Conservation (phyloP, 2,113 vertebrate species). For the Zosterops hypoxanthus region DNA sequence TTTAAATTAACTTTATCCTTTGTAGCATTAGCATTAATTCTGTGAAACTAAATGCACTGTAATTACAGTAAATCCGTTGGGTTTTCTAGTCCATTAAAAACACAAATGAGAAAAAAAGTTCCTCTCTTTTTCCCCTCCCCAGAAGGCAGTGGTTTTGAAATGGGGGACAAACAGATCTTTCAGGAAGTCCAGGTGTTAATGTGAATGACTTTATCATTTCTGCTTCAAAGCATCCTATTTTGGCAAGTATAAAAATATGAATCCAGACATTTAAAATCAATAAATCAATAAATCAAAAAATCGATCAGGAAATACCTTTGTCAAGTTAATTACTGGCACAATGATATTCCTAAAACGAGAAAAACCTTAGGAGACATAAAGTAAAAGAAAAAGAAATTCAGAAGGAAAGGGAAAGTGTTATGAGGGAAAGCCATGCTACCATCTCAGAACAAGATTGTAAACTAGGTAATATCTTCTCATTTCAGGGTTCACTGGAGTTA, state of each 20-base stretch:
- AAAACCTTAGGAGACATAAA: not conserved
- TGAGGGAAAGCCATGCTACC: not conserved
- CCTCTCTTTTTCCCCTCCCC: not conserved
- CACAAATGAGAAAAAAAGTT: not conserved
- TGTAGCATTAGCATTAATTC: not conserved
- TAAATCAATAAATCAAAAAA: not conserved
- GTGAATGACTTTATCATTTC: not conserved
- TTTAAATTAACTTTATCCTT: slow-evolving; percentile 8
- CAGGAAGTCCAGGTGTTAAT: not conserved
- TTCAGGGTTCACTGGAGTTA: slow-evolving; percentile 59
- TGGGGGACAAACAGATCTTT: not conserved
- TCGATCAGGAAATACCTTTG: not conserved
- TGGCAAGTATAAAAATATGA: not conserved
- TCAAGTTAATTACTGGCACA: not conserved
- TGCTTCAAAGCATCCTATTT: not conserved
- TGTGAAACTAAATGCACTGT: slow-evolving; percentile 2
- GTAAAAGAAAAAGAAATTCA: not conserved
- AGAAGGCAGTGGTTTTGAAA: not conserved
- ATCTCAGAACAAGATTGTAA: not conserved
- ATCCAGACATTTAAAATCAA: not conserved
- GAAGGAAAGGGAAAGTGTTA: not conserved
- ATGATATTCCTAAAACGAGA: not conserved
- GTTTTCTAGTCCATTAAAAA: slow-evolving; percentile 38
- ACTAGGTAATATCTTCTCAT: slow-evolving; percentile 31
- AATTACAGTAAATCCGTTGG: not conserved